Evolutionary conservation across 2,113 vertebrate species (phyloP).

Genomic region (Osmerus mordax): DNA sequence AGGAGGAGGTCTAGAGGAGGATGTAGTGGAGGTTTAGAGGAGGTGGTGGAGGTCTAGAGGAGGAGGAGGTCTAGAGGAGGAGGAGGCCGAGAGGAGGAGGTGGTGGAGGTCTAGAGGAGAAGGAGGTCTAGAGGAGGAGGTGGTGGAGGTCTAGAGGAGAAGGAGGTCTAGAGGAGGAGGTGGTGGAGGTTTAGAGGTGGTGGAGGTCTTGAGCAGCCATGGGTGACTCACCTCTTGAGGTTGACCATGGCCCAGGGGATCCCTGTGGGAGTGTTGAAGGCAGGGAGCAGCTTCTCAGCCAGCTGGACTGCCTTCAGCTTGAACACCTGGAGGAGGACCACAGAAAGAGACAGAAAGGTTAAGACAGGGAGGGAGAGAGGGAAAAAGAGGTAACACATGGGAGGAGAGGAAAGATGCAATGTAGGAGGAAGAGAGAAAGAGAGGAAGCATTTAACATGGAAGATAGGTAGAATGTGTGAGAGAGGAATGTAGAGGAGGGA

Average conservation of each 20-base stretch:
- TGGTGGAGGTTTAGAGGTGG: neutral
- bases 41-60: neutral
- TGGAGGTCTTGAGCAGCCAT: neutral
- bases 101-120: neutral
- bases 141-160: neutral
- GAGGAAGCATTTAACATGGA: neutral
- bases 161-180: neutral
- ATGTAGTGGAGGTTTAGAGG: too few relatives aligned
- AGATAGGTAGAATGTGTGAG: neutral
- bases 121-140: neutral
- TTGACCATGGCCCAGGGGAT: constrained; percentile 99
- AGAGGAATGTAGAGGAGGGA: neutral
- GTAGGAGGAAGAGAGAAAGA: neutral
- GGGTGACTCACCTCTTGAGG: constrained; percentile 86
- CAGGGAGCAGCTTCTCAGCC: constrained; percentile 95
- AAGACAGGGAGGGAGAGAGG: constrained; percentile 1
- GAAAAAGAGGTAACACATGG: neutral
- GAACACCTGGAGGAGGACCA: constrained; percentile 78
- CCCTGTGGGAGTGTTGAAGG: constrained; percentile 97
- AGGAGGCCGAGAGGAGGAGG: neutral
- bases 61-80: too few relatives aligned
- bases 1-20: too few relatives aligned
- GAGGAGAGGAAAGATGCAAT: neutral
- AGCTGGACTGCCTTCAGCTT: constrained; percentile 96
- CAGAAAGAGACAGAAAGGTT: constrained; percentile 7